Conservation (phyloP, 2,797 vertebrate species). For the Hybognathus amarus region DNA sequence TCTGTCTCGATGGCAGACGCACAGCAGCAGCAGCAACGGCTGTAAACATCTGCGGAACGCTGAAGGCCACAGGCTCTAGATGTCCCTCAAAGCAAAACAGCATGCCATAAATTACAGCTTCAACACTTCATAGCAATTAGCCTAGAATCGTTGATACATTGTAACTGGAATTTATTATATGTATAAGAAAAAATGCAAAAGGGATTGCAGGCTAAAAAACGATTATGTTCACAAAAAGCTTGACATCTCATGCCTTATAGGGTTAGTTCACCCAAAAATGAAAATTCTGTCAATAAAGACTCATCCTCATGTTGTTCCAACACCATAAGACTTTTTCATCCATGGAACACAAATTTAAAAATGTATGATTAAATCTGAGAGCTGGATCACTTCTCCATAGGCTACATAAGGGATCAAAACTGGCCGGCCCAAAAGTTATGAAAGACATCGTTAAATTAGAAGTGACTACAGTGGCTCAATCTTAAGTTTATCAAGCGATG, state of each 20-base stretch:
- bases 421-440: too few species aligned
- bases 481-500: too few species aligned
- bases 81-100: conserved; percentile 21
- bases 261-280: too few species aligned
- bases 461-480: too few species aligned
- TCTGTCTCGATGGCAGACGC: conserved; percentile 9
- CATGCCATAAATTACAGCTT: conserved; percentile 31
- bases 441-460: too few species aligned
- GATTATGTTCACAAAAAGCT: neutral
- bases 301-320: too few species aligned
- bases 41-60: conserved; percentile 44
- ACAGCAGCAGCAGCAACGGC: conserved; percentile 17
- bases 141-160: neutral
- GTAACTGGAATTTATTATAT: neutral
- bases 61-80: conserved; percentile 15
- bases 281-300: too few species aligned
- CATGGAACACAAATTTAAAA: too few species aligned
- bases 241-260: neutral
- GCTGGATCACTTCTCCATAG: too few species aligned
- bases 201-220: neutral
- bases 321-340: too few species aligned
- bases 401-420: too few species aligned
- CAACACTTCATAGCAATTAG: conserved; percentile 1
- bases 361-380: too few species aligned
- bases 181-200: neutral